Evolutionary conservation across 2,888 invertebrate species (phyloP).

Genomic region (Euplexia lucipara): DNA sequence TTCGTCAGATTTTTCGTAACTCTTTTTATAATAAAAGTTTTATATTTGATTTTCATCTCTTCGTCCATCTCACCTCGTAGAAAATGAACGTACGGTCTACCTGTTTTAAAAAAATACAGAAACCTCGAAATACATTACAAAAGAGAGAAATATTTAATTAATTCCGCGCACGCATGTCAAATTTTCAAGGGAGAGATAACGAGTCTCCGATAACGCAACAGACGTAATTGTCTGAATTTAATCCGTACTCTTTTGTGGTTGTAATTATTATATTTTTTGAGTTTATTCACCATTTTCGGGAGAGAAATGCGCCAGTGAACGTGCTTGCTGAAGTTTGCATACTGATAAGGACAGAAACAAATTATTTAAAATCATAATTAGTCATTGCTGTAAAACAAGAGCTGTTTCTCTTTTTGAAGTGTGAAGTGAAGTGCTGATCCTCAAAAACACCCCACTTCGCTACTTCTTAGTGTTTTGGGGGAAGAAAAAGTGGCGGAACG

Average conservation of each 20-base stretch:
- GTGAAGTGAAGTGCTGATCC: too few relatives aligned
- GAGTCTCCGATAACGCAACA: constrained; percentile 34
- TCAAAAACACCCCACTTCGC: too few relatives aligned
- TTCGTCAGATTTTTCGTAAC: too few relatives aligned
- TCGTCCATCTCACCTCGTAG: neutral
- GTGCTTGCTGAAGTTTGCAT: neutral
- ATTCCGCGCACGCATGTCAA: constrained; percentile 47
- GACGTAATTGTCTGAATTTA: constrained; percentile 35
- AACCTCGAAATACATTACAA: constrained; percentile 19
- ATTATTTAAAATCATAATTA: too few relatives aligned
- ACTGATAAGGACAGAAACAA: neutral
- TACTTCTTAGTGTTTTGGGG: too few relatives aligned
- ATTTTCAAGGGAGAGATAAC: constrained; percentile 51
- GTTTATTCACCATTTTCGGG: neutral
- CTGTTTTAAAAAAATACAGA: neutral
- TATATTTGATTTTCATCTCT: neutral
- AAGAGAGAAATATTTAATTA: constrained; percentile 37
- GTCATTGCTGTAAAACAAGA: too few relatives aligned
- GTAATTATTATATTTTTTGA: constrained; percentile 14
- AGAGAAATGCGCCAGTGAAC: neutral
- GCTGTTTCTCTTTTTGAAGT: too few relatives aligned
- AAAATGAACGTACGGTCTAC: too few relatives aligned
- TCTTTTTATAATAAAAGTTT: too few relatives aligned
- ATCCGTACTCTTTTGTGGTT: constrained; percentile 26
- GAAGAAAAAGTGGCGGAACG: too few relatives aligned